Conservation (phyloP, 2,113 vertebrate species). For the Ptyas mucosa region DNA sequence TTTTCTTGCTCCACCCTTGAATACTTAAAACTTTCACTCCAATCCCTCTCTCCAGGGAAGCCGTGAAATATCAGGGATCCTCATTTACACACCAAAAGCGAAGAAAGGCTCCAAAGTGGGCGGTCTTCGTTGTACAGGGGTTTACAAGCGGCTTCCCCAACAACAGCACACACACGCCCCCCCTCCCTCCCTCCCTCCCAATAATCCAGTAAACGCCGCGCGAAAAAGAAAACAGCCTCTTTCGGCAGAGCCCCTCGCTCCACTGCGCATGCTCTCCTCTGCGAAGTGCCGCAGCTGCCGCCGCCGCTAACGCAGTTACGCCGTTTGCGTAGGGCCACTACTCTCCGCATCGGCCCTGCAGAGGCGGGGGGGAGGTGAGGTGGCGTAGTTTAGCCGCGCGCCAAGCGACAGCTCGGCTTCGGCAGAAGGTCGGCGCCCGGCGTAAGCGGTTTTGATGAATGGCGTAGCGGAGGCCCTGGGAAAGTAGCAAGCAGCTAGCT, state of each 20-base stretch:
- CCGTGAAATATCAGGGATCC: not conserved
- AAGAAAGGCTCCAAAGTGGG: not conserved
- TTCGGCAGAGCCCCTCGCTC: not conserved
- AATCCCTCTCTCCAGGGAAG: not conserved
- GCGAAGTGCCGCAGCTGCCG: not conserved
- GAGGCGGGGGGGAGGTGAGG: not conserved
- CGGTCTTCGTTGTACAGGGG: not conserved
- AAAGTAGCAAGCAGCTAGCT: not conserved
- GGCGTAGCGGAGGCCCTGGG: conserved; percentile 13
- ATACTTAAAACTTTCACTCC: not conserved
- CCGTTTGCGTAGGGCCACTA: conserved; percentile 18
- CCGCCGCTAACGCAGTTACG: not conserved
- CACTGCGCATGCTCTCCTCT: conserved; percentile 4
- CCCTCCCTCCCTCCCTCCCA: not conserved
- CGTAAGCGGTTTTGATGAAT: conserved; percentile 43
- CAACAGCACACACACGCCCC: no score
- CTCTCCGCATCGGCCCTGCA: not conserved
- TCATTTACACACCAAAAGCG: not conserved
- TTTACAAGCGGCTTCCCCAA: not conserved
- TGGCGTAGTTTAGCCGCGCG: not conserved
- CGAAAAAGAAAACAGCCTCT: not conserved
- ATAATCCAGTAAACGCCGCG: not conserved
- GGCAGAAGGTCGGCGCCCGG: not conserved
- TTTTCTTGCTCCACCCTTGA: not conserved
- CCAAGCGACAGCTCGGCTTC: not conserved